A percentile compares a stretch with the other conserved stretches of the same genome.
Evolutionary conservation across 2,888 invertebrate genomes (phyloP).

Genomic region (Leucophenga montana): DNA sequence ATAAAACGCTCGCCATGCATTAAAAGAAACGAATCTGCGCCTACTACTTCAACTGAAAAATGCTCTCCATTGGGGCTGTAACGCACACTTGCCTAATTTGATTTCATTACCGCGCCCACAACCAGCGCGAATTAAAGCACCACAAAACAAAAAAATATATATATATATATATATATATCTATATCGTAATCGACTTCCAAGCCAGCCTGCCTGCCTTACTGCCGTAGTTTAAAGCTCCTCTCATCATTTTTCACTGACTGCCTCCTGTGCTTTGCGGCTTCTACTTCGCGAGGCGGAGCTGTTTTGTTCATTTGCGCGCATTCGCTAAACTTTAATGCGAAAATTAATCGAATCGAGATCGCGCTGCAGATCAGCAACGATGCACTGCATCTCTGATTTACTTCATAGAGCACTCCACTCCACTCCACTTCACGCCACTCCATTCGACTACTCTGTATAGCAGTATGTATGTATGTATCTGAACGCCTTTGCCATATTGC

Average conservation of each 20-base stretch:
- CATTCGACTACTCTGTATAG: no score
- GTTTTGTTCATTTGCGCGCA: constrained; percentile 42
- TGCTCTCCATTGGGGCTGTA: constrained; percentile 45
- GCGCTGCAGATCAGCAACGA: constrained; percentile 45
- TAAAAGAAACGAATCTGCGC: constrained; percentile 3
- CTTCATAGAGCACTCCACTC: no score
- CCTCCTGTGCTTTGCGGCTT: constrained; percentile 4
- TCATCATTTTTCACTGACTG: not conserved
- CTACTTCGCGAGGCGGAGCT: constrained; percentile 57
- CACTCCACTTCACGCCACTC: no score
- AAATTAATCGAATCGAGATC: constrained; percentile 71
- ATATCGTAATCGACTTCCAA: constrained; percentile 32
- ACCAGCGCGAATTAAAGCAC: constrained; percentile 36
- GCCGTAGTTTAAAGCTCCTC: constrained; percentile 27
- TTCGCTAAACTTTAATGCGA: constrained; percentile 64
- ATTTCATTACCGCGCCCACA: constrained; percentile 73
- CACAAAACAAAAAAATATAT: not conserved
- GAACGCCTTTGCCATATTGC: constrained; percentile 40
- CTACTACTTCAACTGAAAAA: not conserved
- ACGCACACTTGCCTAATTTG: constrained; percentile 72
- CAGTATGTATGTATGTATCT: not conserved
- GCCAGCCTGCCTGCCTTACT: not conserved
- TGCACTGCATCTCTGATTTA: not conserved
- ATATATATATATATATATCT: constrained; percentile 9
- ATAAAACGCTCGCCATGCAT: not conserved